Evolutionary conservation across 2,888 invertebrate species (phyloP).

Genomic region (Caenorhabditis sp.): DNA sequence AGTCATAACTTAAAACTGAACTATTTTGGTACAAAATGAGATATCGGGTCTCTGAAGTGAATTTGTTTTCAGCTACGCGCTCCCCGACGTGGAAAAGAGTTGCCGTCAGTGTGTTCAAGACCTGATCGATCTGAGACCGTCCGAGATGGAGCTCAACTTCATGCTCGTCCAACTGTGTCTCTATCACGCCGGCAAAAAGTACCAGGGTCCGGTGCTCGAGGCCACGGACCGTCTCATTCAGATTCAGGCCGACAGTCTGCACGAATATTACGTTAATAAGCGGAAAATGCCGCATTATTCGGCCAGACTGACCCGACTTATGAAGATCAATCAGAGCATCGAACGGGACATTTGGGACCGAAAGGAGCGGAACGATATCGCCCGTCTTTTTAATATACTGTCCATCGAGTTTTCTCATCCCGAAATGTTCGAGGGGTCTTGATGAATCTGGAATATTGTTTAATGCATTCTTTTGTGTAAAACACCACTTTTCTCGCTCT

Average conservation of each 20-base stretch:
- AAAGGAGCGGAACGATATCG: constrained; percentile 6
- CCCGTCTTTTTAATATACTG: constrained; percentile 17
- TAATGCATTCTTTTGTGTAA: not conserved
- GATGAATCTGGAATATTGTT: not conserved
- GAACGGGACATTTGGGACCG: constrained; percentile 34
- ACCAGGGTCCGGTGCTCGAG: constrained; percentile 12
- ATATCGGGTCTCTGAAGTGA: not conserved
- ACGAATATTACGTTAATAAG: constrained; percentile 47
- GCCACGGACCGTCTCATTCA: constrained; percentile 30
- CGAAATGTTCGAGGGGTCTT: constrained; percentile 29
- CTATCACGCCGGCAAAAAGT: constrained; percentile 34
- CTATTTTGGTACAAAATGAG: not conserved
- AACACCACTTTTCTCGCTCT: not conserved
- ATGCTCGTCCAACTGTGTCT: constrained; percentile 56
- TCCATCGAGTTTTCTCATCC: constrained; percentile 34
- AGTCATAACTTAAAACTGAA: not conserved
- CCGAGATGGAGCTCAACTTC: constrained; percentile 48
- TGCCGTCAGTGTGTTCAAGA: not conserved
- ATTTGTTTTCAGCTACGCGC: constrained; percentile 10
- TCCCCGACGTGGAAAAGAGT: not conserved
- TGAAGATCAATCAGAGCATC: constrained; percentile 52
- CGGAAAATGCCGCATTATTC: constrained; percentile 55
- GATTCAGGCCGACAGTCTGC: constrained; percentile 45
- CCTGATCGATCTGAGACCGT: constrained; percentile 35
- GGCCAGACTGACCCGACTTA: constrained; percentile 50